Conservation (phyloP, 2,797 vertebrate species). For the Dallia pectoralis region DNA sequence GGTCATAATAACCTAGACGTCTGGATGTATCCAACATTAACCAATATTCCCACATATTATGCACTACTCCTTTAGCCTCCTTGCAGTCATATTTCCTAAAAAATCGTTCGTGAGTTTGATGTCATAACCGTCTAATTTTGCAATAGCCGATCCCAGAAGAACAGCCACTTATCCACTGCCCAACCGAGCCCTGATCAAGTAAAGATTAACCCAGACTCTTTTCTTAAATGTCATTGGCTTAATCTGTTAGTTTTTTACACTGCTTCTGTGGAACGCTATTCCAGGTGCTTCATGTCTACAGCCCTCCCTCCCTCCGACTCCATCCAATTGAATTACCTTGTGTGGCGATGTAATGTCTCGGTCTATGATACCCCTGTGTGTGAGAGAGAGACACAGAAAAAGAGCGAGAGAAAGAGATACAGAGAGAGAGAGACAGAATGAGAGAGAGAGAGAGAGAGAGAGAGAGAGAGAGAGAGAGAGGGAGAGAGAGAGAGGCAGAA, state of each 20-base stretch:
- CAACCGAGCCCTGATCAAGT: slow-evolving; percentile 43
- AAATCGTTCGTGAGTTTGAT: neutral
- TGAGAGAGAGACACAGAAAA: no score
- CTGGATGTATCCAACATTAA: neutral
- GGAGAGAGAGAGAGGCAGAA: no score
- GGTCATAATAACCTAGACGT: neutral
- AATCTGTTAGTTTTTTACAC: slow-evolving; percentile 42
- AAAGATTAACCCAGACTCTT: slow-evolving; percentile 30
- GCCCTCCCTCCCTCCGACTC: slow-evolving; percentile 35
- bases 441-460: no score
- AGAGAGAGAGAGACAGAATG: no score
- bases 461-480: no score
- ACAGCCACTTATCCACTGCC: slow-evolving; percentile 22
- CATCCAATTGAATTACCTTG: slow-evolving; percentile 82
- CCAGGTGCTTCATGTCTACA: slow-evolving; percentile 32
- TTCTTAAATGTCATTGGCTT: slow-evolving; percentile 65
- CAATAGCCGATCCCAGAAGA: neutral
- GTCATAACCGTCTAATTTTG: slow-evolving; percentile 25
- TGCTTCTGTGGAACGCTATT: slow-evolving; percentile 48
- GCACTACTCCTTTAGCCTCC: neutral
- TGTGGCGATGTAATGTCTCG: slow-evolving; percentile 95
- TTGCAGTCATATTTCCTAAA: neutral
- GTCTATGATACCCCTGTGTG: slow-evolving; percentile 90
- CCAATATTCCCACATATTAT: neutral
- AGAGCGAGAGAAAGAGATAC: no score